These are phyloP conservation scores for Acleris literana DNA, from an alignment of 2,888 invertebrate species.

Conservation along the genomic window DNA sequence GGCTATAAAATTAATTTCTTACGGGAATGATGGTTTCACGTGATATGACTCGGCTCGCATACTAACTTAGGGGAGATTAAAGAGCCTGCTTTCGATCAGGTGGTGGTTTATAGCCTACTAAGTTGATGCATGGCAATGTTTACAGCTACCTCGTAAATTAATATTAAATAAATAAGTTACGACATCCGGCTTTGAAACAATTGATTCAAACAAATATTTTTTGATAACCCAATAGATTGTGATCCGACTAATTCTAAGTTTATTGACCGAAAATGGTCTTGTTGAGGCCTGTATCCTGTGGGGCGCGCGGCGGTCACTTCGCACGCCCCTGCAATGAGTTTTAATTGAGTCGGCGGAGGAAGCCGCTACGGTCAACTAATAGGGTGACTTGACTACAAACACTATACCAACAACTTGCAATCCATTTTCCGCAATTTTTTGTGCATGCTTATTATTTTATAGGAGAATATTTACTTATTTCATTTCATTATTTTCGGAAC, in stretches of 20 bases:
- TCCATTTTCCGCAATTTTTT: neutral
- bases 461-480: no score
- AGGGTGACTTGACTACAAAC: conserved; percentile 62
- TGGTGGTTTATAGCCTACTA: neutral
- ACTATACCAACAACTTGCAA: neutral
- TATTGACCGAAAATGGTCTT: conserved; percentile 64
- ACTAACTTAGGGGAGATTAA: neutral
- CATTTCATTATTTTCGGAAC: no score
- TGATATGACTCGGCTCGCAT: neutral
- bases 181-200: conserved; percentile 5
- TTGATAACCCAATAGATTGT: conserved; percentile 14
- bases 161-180: neutral
- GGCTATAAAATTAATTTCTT: neutral
- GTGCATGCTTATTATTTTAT: no score
- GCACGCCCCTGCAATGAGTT: conserved; percentile 80
- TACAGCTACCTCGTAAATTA: no score
- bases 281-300: conserved; percentile 72
- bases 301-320: conserved; percentile 66
- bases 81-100: neutral
- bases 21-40: neutral
- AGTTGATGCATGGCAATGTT: neutral
- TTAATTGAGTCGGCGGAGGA: conserved; percentile 79
- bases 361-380: conserved; percentile 64
- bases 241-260: conserved; percentile 43
- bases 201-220: neutral